Conservation (phyloP, 1,140 invertebrate species). For the Aricia agestis region DNA sequence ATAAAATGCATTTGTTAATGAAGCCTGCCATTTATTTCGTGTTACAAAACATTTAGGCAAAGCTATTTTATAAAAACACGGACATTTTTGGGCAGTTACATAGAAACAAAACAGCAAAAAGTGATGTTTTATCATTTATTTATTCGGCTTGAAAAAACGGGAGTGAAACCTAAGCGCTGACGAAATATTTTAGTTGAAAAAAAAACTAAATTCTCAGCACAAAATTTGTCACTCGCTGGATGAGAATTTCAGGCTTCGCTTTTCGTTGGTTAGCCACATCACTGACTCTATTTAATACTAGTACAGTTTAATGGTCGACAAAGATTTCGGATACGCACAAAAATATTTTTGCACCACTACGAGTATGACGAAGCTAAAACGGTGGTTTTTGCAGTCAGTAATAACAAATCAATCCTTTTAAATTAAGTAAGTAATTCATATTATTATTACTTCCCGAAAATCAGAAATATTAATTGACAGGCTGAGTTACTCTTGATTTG, state of each 20-base stretch:
- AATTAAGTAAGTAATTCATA: too few relatives aligned
- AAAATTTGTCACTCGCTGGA: constrained; percentile 38
- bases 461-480: too few relatives aligned
- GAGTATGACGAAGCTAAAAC: too few relatives aligned
- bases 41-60: constrained; percentile 13
- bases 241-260: constrained; percentile 40
- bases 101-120: constrained; percentile 29
- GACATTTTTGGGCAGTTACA: constrained; percentile 10
- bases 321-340: too few relatives aligned
- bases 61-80: constrained; percentile 22
- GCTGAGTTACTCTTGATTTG: too few relatives aligned
- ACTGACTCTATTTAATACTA: constrained; percentile 25
- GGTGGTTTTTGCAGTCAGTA: too few relatives aligned
- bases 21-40: not conserved
- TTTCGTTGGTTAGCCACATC: constrained; percentile 29
- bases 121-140: constrained; percentile 32
- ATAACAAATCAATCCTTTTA: too few relatives aligned
- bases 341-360: too few relatives aligned
- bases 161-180: constrained; percentile 37
- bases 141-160: constrained; percentile 26
- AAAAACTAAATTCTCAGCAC: constrained; percentile 37
- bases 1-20: not conserved
- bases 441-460: too few relatives aligned
- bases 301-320: not conserved
- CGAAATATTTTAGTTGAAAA: constrained; percentile 41